phyloP scores from a whole-genome alignment of 2,797 vertebrate genomes.

The Pseudotriccus pelzelni region DNA sequence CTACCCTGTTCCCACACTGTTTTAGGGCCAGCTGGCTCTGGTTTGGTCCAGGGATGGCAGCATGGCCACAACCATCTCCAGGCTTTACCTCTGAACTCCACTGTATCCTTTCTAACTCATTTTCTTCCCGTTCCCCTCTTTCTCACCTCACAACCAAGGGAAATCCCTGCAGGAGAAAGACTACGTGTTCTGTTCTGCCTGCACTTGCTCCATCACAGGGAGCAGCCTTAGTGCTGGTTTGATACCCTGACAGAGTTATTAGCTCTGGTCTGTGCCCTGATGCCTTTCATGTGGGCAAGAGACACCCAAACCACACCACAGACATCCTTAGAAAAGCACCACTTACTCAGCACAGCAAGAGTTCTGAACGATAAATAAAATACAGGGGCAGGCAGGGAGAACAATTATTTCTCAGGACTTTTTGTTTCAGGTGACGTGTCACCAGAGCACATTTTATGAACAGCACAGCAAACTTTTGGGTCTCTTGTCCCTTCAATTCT shows the following conservation, averaged over 20 bases:
- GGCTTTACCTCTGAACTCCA: neutral
- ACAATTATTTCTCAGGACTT: neutral
- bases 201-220: neutral
- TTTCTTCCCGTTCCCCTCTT: neutral
- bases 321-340: neutral
- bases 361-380: neutral
- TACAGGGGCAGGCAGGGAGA: neutral
- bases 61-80: neutral
- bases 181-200: neutral
- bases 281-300: neutral
- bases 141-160: neutral
- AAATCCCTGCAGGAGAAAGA: neutral
- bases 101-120: neutral
- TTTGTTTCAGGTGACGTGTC: neutral
- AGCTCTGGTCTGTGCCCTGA: neutral
- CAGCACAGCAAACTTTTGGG: neutral
- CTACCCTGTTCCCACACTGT: neutral
- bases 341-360: neutral
- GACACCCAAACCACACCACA: neutral
- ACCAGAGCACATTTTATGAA: neutral
- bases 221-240: neutral
- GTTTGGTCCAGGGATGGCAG: neutral
- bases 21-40: neutral
- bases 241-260: neutral
- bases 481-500: neutral